Conservation (phyloP, 2,888 invertebrate species). For the Noctua pronuba region DNA sequence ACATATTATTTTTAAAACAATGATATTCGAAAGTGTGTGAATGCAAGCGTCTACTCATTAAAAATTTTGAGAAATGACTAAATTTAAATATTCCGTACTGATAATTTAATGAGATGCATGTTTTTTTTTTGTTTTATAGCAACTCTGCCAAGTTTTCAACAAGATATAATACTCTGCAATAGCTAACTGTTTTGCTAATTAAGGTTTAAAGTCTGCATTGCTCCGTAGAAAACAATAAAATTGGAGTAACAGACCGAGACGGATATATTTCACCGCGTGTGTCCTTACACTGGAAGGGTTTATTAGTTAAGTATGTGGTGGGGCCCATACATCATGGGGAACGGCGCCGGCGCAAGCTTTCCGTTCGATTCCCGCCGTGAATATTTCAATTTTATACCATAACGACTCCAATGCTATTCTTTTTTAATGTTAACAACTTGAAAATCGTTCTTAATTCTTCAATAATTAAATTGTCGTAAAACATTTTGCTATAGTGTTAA, state of each 20-base stretch:
- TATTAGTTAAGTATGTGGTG: slow-evolving; percentile 85
- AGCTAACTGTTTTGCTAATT: slow-evolving; percentile 34
- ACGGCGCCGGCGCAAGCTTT: slow-evolving; percentile 86
- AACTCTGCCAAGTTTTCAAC: slow-evolving; percentile 26
- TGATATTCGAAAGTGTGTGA: slow-evolving; percentile 67
- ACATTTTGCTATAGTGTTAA: slow-evolving; percentile 59
- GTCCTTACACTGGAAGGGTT: slow-evolving; percentile 80
- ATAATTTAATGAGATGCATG: slow-evolving; percentile 44
- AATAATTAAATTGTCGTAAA: slow-evolving; percentile 60
- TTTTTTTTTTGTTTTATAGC: slow-evolving; percentile 31
- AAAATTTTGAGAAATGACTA: slow-evolving; percentile 41
- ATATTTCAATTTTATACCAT: slow-evolving; percentile 76
- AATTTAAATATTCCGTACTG: slow-evolving; percentile 47
- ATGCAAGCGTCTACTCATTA: slow-evolving; percentile 52
- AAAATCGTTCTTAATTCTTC: slow-evolving; percentile 46
- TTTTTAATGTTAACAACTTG: slow-evolving; percentile 64
- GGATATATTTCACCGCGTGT: slow-evolving; percentile 77
- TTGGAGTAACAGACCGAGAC: slow-evolving; percentile 74
- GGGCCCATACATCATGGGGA: slow-evolving; percentile 85
- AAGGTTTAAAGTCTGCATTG: slow-evolving; percentile 39
- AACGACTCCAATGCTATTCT: slow-evolving; percentile 63
- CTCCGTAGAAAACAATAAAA: slow-evolving; percentile 49
- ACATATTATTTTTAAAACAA: slow-evolving; percentile 60
- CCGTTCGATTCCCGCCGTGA: slow-evolving; percentile 79
- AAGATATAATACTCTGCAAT: slow-evolving; percentile 8